phyloP scores from a whole-genome alignment of 2,797 vertebrate species.

The Sus cebifrons region DNA sequence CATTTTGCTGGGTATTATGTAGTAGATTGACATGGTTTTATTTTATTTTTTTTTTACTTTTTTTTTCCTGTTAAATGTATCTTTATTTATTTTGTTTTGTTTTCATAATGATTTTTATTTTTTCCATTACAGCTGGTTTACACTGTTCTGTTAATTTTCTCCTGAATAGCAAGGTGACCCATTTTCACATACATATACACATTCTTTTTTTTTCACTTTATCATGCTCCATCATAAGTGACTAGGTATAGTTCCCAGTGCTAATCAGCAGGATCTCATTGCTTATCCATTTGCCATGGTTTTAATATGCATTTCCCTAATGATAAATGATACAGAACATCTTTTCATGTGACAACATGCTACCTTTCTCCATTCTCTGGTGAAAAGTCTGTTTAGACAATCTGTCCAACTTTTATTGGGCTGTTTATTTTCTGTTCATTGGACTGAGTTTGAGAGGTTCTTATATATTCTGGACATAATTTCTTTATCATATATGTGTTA shows the following conservation, averaged over 20 bases:
- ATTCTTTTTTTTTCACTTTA: too few relatives aligned
- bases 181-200: too few relatives aligned
- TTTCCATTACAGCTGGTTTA: too few relatives aligned
- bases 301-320: background rate
- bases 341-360: background rate
- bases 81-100: too few relatives aligned
- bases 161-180: too few relatives aligned
- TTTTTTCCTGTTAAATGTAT: too few relatives aligned
- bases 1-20: background rate
- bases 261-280: too few relatives aligned
- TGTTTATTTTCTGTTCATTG: background rate
- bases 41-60: too few relatives aligned
- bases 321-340: background rate
- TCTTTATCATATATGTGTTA: background rate
- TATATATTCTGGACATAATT: background rate
- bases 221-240: too few relatives aligned
- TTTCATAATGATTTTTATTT: too few relatives aligned
- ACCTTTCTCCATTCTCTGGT: background rate
- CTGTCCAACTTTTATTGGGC: background rate
- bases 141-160: too few relatives aligned
- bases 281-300: background rate
- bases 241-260: too few relatives aligned
- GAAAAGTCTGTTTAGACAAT: slow-evolving; percentile 17
- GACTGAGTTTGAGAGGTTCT: background rate
- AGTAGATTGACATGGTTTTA: background rate